A percentile compares a stretch with the other conserved stretches of the same genome.
Evolutionary conservation across 2,797 vertebrate genomes (phyloP).

Genomic region (Acestrorhynchus altus): DNA sequence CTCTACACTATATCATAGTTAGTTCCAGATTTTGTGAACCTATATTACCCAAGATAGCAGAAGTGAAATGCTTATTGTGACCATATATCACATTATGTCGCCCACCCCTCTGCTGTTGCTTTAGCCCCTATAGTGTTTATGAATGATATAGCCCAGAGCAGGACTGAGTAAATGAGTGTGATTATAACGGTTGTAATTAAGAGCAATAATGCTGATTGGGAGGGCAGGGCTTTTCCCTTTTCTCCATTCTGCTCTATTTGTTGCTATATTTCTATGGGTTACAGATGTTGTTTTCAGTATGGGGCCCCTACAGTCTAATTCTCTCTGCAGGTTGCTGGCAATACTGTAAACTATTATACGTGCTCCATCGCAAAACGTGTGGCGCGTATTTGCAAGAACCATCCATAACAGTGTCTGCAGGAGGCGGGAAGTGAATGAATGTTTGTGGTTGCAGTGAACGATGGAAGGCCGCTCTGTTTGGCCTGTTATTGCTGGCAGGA

Average conservation of each 20-base stretch:
- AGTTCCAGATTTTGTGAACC: no score
- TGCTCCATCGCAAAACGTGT: constrained; percentile 77
- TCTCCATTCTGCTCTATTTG: constrained; percentile 31
- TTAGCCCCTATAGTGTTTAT: constrained; percentile 1
- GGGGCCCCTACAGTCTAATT: constrained; percentile 51
- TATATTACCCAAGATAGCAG: no score
- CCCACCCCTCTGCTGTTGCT: background rate
- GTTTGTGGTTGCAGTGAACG: constrained; percentile 85
- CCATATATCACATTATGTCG: background rate
- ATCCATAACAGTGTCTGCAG: constrained; percentile 85
- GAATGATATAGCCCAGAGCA: constrained; percentile 1
- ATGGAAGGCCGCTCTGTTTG: constrained; percentile 80
- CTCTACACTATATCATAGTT: no score
- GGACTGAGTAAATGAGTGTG: constrained; percentile 11
- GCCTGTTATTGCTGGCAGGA: constrained; percentile 89
- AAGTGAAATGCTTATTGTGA: no score
- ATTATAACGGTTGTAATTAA: constrained; percentile 15
- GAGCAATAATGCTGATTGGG: constrained; percentile 17
- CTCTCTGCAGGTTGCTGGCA: constrained; percentile 61
- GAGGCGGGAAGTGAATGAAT: constrained; percentile 77
- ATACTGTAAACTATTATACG: constrained; percentile 79
- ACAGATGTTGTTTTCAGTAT: constrained; percentile 63
- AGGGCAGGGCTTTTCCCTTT: constrained; percentile 22
- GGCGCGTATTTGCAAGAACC: constrained; percentile 81
- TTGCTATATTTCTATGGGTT: constrained; percentile 56